Base-by-base conservation (phyloP, 2,888 invertebrate genomes). In the Heliothis peltigera region DNA sequence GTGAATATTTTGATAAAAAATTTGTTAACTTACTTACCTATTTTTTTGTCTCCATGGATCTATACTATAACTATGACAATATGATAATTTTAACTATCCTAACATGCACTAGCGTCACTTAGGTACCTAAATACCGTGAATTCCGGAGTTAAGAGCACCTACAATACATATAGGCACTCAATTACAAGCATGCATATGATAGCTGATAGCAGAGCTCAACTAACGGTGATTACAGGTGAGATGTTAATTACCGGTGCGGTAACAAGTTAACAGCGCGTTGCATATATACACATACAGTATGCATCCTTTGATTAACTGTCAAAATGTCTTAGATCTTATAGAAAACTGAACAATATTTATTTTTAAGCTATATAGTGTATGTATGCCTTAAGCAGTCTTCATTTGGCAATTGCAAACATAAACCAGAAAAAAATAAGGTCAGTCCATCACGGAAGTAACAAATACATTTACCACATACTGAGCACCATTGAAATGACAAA, bases 211-310 rank as follows among this genome's bases (percentile, higher is more conserved):
- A 47, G 32, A 15, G 35, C 42, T 52, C 25, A 18, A 18, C 51
- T 56, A 12, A 42, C 68, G 55, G 70, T 62, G 70, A 68, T 62
- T 43, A 62, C 51, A 25, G 35, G 42, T 52, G 52, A 62, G 46
- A 56, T 56, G 52, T 47, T 62, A 70, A 68, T 70, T 70, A 68
- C 70, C 55, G 54, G 62, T 70, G 46, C 42, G 42, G 62, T 62
- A 61, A 68, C 70, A 51, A 68, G 55, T 21, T 19, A 68, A n/a
- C 25, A 35, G 21, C 17, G 8, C 18, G 63, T 19, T 56, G 53
- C 67, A 67, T 59, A 68, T 44, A 54, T 39, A 55, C 49, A 49
- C 43, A 21, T 12, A 15, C 1, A 15, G 17, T 17, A 52, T 39
- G 17, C 62, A 52, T 62, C 68, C 70, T 62, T 70, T 62, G 52